Evolutionary conservation across 2,888 invertebrate genomes (phyloP).

Genomic region (Epiperipatus broadwayi): DNA sequence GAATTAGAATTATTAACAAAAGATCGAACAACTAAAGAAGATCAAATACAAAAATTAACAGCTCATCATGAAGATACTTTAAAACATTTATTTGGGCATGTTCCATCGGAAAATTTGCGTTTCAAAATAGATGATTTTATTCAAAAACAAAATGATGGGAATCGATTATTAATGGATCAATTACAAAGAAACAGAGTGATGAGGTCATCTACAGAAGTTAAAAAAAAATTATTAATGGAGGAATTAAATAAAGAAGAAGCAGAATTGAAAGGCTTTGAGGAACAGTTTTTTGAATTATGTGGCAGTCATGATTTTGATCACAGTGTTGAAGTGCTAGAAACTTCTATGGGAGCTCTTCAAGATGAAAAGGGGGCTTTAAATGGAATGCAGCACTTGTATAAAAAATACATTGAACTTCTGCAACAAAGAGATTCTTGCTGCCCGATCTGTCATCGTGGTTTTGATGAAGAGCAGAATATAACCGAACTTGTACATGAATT

Average conservation of each 20-base stretch:
- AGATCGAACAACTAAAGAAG: conserved; percentile 18
- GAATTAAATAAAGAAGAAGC: conserved; percentile 40
- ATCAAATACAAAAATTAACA: conserved; percentile 28
- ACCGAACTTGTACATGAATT: conserved; percentile 30
- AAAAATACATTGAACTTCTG: conserved; percentile 47
- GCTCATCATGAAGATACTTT: conserved; percentile 48
- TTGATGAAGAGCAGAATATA: conserved; percentile 43
- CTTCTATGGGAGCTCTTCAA: conserved; percentile 46
- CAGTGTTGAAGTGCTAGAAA: conserved; percentile 40
- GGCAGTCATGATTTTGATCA: conserved; percentile 42
- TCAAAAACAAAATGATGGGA: too few species aligned
- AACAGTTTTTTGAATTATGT: conserved; percentile 31
- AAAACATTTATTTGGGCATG: conserved; percentile 39
- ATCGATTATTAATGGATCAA: conserved; percentile 20
- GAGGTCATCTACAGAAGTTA: conserved; percentile 20
- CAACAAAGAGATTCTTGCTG: conserved; percentile 42
- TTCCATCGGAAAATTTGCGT: conserved; percentile 43
- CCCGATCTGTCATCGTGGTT: conserved; percentile 62
- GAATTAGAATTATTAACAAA: conserved; percentile 13
- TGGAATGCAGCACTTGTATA: conserved; percentile 47
- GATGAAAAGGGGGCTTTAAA: conserved; percentile 47
- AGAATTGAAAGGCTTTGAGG: conserved; percentile 36
- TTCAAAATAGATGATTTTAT: conserved; percentile 38
- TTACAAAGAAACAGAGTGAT: conserved; percentile 21
- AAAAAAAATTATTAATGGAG: conserved; percentile 37